These are phyloP conservation scores for Xestia xanthographa DNA, from an alignment of 2,888 invertebrate genomes.

Conservation along the genomic window DNA sequence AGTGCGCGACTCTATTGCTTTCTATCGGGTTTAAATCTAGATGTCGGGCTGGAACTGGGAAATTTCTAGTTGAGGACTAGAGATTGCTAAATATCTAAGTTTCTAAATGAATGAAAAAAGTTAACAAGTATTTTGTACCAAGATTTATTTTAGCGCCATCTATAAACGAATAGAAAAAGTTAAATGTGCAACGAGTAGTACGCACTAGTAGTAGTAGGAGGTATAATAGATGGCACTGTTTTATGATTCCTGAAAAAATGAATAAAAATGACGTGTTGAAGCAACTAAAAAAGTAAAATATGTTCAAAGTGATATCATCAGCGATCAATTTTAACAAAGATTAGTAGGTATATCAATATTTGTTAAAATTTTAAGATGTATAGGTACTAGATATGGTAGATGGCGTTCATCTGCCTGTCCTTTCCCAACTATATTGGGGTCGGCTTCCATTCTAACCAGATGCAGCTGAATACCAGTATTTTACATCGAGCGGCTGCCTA, in stretches of 20 bases:
- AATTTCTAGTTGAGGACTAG: not conserved
- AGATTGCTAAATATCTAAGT: too few relatives aligned
- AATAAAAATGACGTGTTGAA: too few relatives aligned
- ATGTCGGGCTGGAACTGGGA: not conserved
- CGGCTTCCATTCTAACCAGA: too few relatives aligned
- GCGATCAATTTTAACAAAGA: not conserved
- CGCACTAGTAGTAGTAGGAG: too few relatives aligned
- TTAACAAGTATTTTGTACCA: not conserved
- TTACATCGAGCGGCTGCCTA: too few relatives aligned
- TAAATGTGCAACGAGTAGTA: not conserved
- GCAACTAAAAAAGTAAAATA: too few relatives aligned
- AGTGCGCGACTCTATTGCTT: not conserved
- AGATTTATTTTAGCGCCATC: not conserved
- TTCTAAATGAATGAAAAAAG: not conserved
- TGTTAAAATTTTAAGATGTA: too few relatives aligned
- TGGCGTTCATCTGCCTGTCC: too few relatives aligned
- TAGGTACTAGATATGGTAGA: not conserved
- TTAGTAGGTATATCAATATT: too few relatives aligned
- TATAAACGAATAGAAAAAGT: not conserved
- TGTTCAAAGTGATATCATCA: not conserved
- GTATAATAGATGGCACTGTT: constrained; percentile 3
- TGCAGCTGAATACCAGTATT: too few relatives aligned
- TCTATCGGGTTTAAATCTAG: not conserved
- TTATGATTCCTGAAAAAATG: not conserved
- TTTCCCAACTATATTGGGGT: too few relatives aligned